Evolutionary conservation across 2,888 invertebrate species (phyloP).

Genomic region (Lymantria dispar): DNA sequence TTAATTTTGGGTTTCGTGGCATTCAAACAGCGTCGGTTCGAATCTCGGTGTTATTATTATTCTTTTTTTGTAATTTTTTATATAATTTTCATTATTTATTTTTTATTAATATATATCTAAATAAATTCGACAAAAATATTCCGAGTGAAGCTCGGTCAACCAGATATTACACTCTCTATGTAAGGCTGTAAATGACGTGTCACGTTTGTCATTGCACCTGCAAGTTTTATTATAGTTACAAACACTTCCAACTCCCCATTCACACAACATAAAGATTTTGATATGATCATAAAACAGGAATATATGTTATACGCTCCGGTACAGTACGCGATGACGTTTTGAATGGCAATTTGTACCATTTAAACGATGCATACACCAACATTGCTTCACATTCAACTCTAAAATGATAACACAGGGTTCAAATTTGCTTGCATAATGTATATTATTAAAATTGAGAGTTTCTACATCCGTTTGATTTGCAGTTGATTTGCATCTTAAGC

Average conservation of each 20-base stretch:
- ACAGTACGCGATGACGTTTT: conserved; percentile 57
- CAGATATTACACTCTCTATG: no score
- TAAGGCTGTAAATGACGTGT: no score
- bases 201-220: background rate
- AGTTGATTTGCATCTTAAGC: conserved; percentile 8
- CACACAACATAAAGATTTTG: conserved; percentile 43
- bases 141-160: no score
- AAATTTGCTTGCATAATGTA: conserved; percentile 31
- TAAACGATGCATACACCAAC: conserved; percentile 43
- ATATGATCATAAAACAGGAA: conserved; percentile 43
- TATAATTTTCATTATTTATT: no score
- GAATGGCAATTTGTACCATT: conserved; percentile 61
- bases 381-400: conserved; percentile 31
- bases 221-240: background rate
- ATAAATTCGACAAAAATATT: no score
- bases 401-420: conserved; percentile 26
- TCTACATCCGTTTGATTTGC: conserved; percentile 17
- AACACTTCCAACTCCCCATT: conserved; percentile 25
- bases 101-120: no score
- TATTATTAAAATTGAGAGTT: conserved; percentile 28
- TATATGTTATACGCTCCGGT: conserved; percentile 41
- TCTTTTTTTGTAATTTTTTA: no score
- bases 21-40: no score
- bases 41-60: no score
- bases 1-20: no score